Base-by-base conservation (phyloP, 2,888 invertebrate genomes). In the Smittia aterrima region DNA sequence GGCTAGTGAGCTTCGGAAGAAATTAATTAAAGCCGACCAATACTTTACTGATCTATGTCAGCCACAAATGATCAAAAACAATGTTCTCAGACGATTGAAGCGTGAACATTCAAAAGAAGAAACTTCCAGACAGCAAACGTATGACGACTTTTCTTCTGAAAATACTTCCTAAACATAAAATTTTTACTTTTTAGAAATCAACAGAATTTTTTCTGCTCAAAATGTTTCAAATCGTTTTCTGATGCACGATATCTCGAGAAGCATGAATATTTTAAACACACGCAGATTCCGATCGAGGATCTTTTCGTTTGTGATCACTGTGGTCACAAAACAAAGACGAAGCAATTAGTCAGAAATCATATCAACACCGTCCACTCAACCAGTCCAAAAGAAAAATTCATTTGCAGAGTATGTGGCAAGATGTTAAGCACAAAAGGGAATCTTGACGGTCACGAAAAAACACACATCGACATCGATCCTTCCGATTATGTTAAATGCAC, bases 171-270 rank as follows among this genome's bases (percentile, higher is more conserved):
- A n/a, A n/a, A n/a, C n/a, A n/a, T n/a, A n/a, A n/a, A n/a, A n/a
- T n/a, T n/a, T n/a, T 47, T 47, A 11, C 47, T n/a, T 16, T 47
- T 11, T 11, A 47, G 47, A 2, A n/a, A 47, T 32, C 32, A 9
- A 47, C 2, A 47, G n/a, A 6, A 47, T 6, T 47, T 47, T 13
- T 58, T 58, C 58, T 58, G 58, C 18, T 58, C 58, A 22, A 58
- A 58, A 22, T 58, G 58, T 22, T 58, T 58, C 22, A 58, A 58
- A 58, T 58, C 58, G 6, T 58, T 58, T 22, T 20, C 20, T 13
- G 58, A 58, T 13, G 1, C 7, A 22, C 7, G 22, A 7, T 58
- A 58, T 22, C 22, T 58, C 1, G n/a, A 58, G 58, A 58, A 58
- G n/a, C 58, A 58, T 18, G 58, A 58, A 11, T 58, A 58, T 18